Evolutionary conservation across 2,113 vertebrate genomes (phyloP).

Genomic region (Nipponia nippon): DNA sequence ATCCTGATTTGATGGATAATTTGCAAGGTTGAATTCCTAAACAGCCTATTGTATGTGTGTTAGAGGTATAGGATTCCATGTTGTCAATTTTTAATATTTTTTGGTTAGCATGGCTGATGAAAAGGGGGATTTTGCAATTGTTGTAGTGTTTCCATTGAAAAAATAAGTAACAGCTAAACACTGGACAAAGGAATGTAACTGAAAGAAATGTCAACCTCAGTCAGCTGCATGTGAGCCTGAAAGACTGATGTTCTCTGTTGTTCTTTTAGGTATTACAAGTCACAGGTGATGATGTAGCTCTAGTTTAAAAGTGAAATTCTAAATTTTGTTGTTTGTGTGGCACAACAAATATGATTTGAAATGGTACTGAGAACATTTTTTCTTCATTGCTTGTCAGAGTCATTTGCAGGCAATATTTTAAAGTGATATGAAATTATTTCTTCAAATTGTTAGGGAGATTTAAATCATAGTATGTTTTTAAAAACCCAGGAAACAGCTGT

Average conservation of each 20-base stretch:
- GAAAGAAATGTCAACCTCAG: background rate
- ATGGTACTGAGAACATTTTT: background rate
- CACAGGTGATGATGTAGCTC: background rate
- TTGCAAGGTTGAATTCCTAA: background rate
- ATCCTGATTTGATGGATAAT: background rate
- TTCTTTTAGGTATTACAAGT: background rate
- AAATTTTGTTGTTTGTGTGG: background rate
- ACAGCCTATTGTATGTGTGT: background rate
- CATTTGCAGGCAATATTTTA: background rate
- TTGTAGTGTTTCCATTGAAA: background rate
- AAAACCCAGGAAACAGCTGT: background rate
- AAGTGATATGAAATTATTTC: background rate
- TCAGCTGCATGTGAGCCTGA: background rate
- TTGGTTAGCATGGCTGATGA: background rate
- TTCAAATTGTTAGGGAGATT: background rate
- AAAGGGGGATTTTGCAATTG: background rate
- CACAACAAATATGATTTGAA: background rate
- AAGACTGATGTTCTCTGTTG: background rate
- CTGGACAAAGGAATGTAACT: background rate
- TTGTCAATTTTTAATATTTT: background rate
- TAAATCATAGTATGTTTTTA: background rate
- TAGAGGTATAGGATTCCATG: background rate
- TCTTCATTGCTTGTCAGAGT: background rate
- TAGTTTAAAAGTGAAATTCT: background rate
- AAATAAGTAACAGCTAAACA: background rate